These are phyloP conservation scores for Sitophilus oryzae DNA, from an alignment of 1,140 invertebrate genomes.

Conservation along the genomic window DNA sequence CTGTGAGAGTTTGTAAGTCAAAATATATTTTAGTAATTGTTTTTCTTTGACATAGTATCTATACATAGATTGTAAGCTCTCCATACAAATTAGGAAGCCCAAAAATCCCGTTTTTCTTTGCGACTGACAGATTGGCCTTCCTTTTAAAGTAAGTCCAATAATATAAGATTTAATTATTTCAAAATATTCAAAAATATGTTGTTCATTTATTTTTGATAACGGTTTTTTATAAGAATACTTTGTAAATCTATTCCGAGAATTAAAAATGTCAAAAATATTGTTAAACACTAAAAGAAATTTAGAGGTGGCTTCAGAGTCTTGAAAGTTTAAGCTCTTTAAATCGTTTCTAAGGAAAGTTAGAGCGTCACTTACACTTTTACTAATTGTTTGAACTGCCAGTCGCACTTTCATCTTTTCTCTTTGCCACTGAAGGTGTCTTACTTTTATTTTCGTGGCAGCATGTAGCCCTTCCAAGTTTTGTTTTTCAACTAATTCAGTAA, in stretches of 20 bases:
- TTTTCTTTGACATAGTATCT: conserved; percentile 26
- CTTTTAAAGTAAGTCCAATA: conserved; percentile 16
- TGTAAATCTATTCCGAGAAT: conserved; percentile 26
- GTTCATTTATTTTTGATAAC: conserved; percentile 13
- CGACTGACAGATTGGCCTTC: conserved; percentile 14
- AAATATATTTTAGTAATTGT: conserved; percentile 25
- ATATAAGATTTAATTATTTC: conserved; percentile 22
- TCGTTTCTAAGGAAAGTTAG: conserved; percentile 20
- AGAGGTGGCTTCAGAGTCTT: conserved; percentile 27
- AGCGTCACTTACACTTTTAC: conserved; percentile 31
- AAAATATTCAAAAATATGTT: conserved; percentile 21
- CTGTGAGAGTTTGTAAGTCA: conserved; percentile 42
- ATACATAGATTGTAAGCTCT: conserved; percentile 33
- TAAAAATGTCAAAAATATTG: conserved; percentile 37
- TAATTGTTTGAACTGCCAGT: conserved; percentile 34
- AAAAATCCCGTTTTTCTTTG: conserved; percentile 34
- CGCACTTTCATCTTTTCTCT: conserved; percentile 37
- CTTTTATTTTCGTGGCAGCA: conserved; percentile 31
- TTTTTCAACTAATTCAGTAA: conserved; percentile 12
- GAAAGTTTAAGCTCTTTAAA: conserved; percentile 27
- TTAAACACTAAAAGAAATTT: conserved; percentile 34
- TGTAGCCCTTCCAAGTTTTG: conserved; percentile 29
- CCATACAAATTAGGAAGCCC: conserved; percentile 33
- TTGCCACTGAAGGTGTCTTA: conserved; percentile 30
- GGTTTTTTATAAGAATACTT: conserved; percentile 24